Evolutionary conservation across 2,113 vertebrate species (phyloP).

Genomic region (Rissa tridactyla): DNA sequence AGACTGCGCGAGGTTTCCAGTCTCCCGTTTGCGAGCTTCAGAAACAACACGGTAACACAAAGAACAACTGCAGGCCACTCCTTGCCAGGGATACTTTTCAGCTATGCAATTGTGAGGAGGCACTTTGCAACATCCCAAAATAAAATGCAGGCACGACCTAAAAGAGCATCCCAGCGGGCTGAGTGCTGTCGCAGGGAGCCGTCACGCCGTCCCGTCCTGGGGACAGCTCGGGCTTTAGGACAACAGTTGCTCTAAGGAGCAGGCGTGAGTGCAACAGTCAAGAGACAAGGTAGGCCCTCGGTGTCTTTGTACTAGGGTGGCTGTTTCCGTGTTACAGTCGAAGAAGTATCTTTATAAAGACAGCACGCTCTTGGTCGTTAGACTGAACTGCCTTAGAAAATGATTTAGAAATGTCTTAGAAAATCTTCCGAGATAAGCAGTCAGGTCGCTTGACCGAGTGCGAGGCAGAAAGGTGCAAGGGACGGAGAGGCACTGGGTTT

Average conservation of each 20-base stretch:
- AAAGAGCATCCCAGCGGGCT: background rate
- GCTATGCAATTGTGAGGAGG: background rate
- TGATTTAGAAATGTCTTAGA: background rate
- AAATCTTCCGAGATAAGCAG: background rate
- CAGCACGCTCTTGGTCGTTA: fast-evolving
- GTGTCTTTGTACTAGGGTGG: background rate
- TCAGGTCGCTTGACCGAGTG: background rate
- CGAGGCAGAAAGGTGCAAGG: background rate
- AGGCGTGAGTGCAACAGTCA: background rate
- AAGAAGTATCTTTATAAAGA: background rate
- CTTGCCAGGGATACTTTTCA: slow-evolving; percentile 6
- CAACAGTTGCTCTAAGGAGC: background rate
- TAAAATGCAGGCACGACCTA: background rate
- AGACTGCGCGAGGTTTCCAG: background rate
- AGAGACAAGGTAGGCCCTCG: background rate
- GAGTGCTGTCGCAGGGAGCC: background rate
- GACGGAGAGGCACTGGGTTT: background rate
- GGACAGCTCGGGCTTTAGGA: background rate
- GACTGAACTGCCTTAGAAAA: background rate
- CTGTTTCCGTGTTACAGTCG: fast-evolving
- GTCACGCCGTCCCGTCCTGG: fast-evolving
- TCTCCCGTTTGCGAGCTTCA: background rate
- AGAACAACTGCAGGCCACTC: slow-evolving; percentile 22
- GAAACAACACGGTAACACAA: background rate
- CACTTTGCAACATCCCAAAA: background rate